These are phyloP conservation scores for Electrophaes corylata DNA, from an alignment of 2,888 invertebrate genomes.

Conservation along the genomic window DNA sequence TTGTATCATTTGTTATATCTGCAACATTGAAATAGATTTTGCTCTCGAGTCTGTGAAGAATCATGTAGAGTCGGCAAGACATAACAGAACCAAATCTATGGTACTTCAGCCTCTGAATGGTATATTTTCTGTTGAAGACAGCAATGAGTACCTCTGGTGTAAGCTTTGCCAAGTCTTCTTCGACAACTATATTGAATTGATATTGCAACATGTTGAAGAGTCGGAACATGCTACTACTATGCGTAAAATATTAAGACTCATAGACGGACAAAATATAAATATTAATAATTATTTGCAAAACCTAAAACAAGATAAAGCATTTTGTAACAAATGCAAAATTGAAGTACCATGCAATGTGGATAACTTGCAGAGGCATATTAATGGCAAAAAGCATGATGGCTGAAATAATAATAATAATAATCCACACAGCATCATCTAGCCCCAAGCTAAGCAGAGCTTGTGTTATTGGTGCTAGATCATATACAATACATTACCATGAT, in stretches of 20 bases:
- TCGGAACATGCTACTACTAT: conserved; percentile 46
- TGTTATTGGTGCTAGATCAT: too few relatives aligned
- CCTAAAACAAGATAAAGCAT: conserved; percentile 54
- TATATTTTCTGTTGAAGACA: conserved; percentile 58
- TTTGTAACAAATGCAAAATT: conserved; percentile 52
- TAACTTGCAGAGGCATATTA: conserved; percentile 56
- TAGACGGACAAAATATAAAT: conserved; percentile 52
- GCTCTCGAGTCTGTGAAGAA: conserved; percentile 36
- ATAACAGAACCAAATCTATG: conserved; percentile 52
- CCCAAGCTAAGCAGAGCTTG: too few relatives aligned
- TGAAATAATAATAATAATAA: background rate
- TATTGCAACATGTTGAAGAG: conserved; percentile 58
- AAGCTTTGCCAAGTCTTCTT: conserved; percentile 60
- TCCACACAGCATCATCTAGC: too few relatives aligned
- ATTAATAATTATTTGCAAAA: conserved; percentile 57
- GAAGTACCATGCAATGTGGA: conserved; percentile 55
- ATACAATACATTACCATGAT: too few relatives aligned
- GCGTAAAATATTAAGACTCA: conserved; percentile 48
- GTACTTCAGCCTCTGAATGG: conserved; percentile 60
- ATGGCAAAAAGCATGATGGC: conserved; percentile 43
- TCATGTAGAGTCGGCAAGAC: conserved; percentile 46
- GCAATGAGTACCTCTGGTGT: conserved; percentile 56
- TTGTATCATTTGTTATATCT: conserved; percentile 47
- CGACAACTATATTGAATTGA: conserved; percentile 55
- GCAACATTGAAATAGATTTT: conserved; percentile 45